Base-by-base conservation (phyloP, 2,888 invertebrate genomes). In the Adela reaumurella region DNA sequence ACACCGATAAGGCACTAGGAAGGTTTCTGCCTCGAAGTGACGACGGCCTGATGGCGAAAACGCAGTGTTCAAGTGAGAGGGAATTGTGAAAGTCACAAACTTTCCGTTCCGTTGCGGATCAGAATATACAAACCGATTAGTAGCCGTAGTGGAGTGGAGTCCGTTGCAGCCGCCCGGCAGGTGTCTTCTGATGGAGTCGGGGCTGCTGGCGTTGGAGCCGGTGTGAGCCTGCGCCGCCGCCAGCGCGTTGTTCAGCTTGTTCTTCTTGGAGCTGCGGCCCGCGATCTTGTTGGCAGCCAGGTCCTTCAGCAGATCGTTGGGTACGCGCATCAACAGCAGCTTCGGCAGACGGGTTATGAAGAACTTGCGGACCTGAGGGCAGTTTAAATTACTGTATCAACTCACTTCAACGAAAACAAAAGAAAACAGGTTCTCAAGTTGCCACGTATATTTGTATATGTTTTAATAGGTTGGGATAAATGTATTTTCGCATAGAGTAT, bases 291-390 rank as follows among this genome's bases (percentile, higher is more conserved):
- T 88, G 16, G 90, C 88, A 0, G 92, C 92, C 49, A 92, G 67
- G 64, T 93, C 91, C 43, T 89, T 86, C 45, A 93, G 66, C 57
- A 93, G 73, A 67, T 92, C 92, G 59, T 92, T 92, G 1, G 94
- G 94, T 1, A 94, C 92, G 51, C 93, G 81, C 94, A 95, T 95
- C 54, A 94, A 70, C 28, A 95, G 72, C 47, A 94, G 63, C 59
- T 90, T 92, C 0, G 95, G 95, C 42, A 95, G 80, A 54, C 88
- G 86, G 54, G 89, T 87, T 60, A 94, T 94, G 64, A 95, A 95
- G 63, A 94, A 87, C 56, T 85, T 87, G 48, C 93, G 79, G 8
- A 35, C 35, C 35, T 35, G 35, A 14, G 35, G 5, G 24, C 5
- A 24, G 24, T n/a, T n/a, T n/a, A n/a, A n/a, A n/a, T n/a, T n/a